Percentiles rank a stretch among this genome's conserved stretches.
Conservation (phyloP, 2,797 vertebrate species). For the Lophotriccus pileatus region DNA sequence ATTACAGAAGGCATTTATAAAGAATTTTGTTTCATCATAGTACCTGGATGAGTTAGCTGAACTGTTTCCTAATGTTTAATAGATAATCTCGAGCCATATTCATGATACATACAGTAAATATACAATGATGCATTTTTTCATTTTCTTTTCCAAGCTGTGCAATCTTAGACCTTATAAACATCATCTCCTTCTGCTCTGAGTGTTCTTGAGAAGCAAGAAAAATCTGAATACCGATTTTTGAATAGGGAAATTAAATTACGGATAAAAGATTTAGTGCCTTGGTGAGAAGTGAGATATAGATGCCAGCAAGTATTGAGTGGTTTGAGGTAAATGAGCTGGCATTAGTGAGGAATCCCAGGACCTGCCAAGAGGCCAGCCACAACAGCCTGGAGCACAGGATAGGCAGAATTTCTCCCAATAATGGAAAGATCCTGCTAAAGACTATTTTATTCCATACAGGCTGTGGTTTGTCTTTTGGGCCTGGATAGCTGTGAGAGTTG, state of each 20-base stretch:
- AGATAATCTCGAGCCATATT: neutral
- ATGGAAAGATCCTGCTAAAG: neutral
- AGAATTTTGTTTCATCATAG: neutral
- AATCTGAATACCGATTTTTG: neutral
- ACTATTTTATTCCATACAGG: neutral
- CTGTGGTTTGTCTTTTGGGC: neutral
- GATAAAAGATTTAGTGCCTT: neutral
- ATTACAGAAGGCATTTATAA: neutral
- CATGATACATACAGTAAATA: neutral
- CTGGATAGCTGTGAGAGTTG: neutral
- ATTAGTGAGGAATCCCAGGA: neutral
- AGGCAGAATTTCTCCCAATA: neutral
- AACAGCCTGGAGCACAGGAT: neutral
- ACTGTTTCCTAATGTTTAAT: neutral
- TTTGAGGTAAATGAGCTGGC: neutral
- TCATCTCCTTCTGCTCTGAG: neutral
- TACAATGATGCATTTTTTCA: neutral
- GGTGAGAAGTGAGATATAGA: neutral
- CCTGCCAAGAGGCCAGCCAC: neutral
- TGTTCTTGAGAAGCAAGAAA: neutral
- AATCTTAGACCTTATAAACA: neutral
- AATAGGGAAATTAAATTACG: neutral
- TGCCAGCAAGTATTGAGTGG: neutral
- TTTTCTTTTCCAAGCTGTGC: neutral
- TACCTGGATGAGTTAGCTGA: neutral